Base-by-base conservation (phyloP, 2,113 vertebrate species). In the Athene cunicularia region DNA sequence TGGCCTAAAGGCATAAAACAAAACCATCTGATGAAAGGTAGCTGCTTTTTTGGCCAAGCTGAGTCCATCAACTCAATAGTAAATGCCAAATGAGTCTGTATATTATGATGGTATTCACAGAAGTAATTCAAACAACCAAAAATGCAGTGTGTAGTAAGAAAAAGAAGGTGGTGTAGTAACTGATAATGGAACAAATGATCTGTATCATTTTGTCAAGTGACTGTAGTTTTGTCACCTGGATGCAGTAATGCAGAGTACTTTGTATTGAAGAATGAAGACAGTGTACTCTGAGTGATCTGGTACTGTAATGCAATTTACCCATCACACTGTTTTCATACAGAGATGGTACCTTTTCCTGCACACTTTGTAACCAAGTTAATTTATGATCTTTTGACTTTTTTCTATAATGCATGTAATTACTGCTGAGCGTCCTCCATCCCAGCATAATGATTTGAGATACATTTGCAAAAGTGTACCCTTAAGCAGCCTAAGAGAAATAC, bases 1-100 rank as follows among this genome's bases (percentile, higher is more conserved):
- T 77, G 58, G 81, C 94, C 95, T 91, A 94, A 96, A 94, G 88
- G 94, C 84, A 90, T 96, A 92, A 93, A 96, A 33, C 71, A 88
- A 96, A 96, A 95, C 84, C 67, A 41, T 92, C 10, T 28, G 62
- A 39, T 30, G 82, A 88, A 82, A 93, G 53, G 59, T 37, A 80
- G 95, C 86, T 83, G 18, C 70, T 88, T 23, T 81, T 76, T 53
- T 88, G 79, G 56, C 90, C 81, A 74, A 82, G 81, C 27, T 74
- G 83, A 97, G 92, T 96, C 95, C 93, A 93, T 96, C 94, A 95
- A 19, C 85, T 75, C 45, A 79, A 68, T 4, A 76, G 86, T 79
- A 97, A 80, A 86, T 91, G 90, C 86, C 4, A 3, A 93, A 89
- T 72, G 80, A 96, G 90, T 80, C 93, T 70, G 24, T 82, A 93